phyloP scores from a whole-genome alignment of 2,888 invertebrate genomes.

The Gortyna flavago region DNA sequence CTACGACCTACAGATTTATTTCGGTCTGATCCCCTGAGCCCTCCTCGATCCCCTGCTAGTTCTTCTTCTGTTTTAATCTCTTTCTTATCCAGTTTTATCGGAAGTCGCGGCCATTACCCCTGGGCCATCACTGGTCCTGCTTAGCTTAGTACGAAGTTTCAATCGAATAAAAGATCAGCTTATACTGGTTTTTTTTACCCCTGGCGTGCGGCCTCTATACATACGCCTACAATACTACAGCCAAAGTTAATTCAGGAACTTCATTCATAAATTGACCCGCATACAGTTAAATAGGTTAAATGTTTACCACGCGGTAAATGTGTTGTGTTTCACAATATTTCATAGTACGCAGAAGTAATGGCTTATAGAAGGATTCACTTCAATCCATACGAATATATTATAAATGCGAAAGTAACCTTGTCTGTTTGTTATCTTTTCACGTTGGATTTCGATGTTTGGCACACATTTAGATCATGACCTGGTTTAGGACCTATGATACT shows the following conservation, averaged over 20 bases:
- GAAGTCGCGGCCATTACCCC: no score
- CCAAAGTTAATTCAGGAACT: slow-evolving; percentile 1
- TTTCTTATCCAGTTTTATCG: no score
- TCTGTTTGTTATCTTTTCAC: background rate
- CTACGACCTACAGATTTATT: no score
- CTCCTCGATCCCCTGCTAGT: no score
- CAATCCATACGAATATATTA: no score
- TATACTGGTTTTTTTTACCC: background rate
- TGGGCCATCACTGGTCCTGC: no score
- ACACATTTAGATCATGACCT: background rate
- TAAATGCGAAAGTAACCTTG: background rate
- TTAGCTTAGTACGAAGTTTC: background rate
- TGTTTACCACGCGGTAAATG: slow-evolving; percentile 9
- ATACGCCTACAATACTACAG: background rate
- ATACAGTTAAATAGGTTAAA: background rate
- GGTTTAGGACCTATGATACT: background rate
- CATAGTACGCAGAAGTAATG: slow-evolving; percentile 3
- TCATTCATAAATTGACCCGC: slow-evolving; percentile 34
- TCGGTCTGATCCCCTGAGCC: no score
- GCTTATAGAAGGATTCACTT: background rate
- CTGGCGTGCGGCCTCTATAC: background rate
- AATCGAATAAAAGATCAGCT: background rate
- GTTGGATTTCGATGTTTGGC: background rate
- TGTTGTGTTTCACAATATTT: slow-evolving; percentile 35
- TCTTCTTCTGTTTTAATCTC: no score